phyloP scores from a whole-genome alignment of 1,140 invertebrate genomes.

The Drosophila sturtevanti region DNA sequence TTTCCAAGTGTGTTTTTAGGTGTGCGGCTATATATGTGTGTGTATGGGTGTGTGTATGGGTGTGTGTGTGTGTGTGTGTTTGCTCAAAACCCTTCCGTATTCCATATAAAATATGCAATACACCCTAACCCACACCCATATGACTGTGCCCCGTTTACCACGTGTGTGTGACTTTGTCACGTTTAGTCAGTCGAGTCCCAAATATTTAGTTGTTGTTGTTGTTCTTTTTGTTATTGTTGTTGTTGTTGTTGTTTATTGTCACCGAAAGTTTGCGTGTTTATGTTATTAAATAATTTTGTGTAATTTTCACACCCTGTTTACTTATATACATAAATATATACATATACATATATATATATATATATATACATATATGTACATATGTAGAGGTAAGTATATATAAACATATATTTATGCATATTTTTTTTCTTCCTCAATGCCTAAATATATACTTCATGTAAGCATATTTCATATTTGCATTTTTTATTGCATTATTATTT shows the following conservation, averaged over 20 bases:
- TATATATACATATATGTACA: neutral
- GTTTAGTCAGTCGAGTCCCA: conserved; percentile 7
- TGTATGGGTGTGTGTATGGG: neutral
- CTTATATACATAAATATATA: conserved; percentile 29
- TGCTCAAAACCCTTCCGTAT: conserved; percentile 46
- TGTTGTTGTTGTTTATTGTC: conserved; percentile 55
- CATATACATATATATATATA: neutral
- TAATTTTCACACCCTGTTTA: conserved; percentile 53
- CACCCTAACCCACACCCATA: neutral
- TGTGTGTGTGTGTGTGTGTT: conserved; percentile 18
- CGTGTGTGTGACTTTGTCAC: conserved; percentile 14
- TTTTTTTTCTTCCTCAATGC: neutral
- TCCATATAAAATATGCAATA: conserved; percentile 47
- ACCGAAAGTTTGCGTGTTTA: conserved; percentile 64
- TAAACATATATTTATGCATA: neutral
- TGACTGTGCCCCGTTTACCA: neutral
- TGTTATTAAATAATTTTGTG: conserved; percentile 71
- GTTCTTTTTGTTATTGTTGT: neutral
- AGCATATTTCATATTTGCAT: too few species aligned
- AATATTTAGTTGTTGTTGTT: conserved; percentile 5
- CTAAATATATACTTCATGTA: neutral
- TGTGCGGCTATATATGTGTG: conserved; percentile 12
- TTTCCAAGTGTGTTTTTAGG: conserved; percentile 8
- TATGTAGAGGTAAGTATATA: neutral
- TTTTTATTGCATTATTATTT: too few species aligned